Evolutionary conservation across 1,140 invertebrate species (phyloP), one percentile per base, ranked within the genome.

Genomic region (Drosophila mayri): DNA sequence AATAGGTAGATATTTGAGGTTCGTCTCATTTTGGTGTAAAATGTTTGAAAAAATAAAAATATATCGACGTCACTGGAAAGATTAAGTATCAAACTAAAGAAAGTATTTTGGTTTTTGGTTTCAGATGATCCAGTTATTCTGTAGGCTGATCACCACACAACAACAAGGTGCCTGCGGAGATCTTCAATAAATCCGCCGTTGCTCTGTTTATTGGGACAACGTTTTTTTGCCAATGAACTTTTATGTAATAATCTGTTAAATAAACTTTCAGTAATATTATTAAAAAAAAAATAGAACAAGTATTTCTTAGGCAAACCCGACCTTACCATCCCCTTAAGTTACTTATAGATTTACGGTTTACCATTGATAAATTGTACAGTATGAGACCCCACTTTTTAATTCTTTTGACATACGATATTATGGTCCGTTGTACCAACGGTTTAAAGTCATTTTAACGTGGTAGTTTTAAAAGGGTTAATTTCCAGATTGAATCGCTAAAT

Each of bases 71-170:
- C 43, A 44, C 43, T 44, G 43, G 18, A 44, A 20, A 12, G 11
- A 20, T 44, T 11, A 20, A 43, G 41, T 20, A 43, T 43, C 20
- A 44, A 44, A 44, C 41, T 43, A 43, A 43, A 43, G 18, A 20
- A 44, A 20, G 18, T 5, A 12, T 44, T 44, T 44, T 22, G 43
- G 43, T 44, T 44, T 20, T 44, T 20, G 18, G 43, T 44, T 44
- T 44, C 43, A 44, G 43, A 44, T 44, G 43, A 18, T 44, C 43
- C 43, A 44, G 18, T 44, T 18, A 20, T 44, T 44, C 43, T 44
- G 43, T 44, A 44, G 18, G 18, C 43, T 44, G 43, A 18, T 44
- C 43, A 44, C 43, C 11, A 20, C 43, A 20, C 43, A 44, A 44
- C 41, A 44, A 44, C 43, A 44, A 44, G 43, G 18, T 10, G 18